phyloP scores from a whole-genome alignment of 2,888 invertebrate species.

The Pandemis corylana region DNA sequence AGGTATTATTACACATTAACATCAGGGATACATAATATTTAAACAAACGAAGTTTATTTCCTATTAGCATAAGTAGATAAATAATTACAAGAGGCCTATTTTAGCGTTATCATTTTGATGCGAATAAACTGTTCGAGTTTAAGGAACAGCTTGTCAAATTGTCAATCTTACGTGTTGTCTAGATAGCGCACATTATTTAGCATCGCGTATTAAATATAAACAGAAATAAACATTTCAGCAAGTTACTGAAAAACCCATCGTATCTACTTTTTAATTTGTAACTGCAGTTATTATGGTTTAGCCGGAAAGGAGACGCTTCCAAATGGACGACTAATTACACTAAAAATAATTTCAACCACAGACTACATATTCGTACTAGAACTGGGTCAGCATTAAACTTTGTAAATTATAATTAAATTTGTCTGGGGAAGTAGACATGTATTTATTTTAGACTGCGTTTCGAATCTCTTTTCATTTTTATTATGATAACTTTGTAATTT shows the following conservation, averaged over 20 bases:
- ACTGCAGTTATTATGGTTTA: neutral
- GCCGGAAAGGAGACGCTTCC: neutral
- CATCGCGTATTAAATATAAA: no score
- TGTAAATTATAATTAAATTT: constrained; percentile 28
- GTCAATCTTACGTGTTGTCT: no score
- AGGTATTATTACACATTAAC: no score
- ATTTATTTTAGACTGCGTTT: neutral
- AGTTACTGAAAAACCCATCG: neutral
- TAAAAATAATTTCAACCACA: constrained; percentile 16
- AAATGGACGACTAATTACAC: constrained; percentile 11
- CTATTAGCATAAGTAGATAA: no score
- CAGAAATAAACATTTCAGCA: neutral
- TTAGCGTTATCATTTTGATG: no score
- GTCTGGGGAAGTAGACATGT: constrained; percentile 15
- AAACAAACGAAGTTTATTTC: no score
- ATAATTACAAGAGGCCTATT: no score
- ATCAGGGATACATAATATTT: no score
- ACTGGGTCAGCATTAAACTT: constrained; percentile 27
- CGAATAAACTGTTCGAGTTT: no score
- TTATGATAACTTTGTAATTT: no score
- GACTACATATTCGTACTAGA: constrained; percentile 7
- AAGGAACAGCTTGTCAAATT: no score
- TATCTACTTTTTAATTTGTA: neutral
- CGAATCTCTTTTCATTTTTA: neutral
- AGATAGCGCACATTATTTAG: no score